Percentiles rank a stretch among this genome's conserved stretches.
phyloP scores from a whole-genome alignment of 1,140 invertebrate genomes.

The Acyrthosiphon pisum region DNA sequence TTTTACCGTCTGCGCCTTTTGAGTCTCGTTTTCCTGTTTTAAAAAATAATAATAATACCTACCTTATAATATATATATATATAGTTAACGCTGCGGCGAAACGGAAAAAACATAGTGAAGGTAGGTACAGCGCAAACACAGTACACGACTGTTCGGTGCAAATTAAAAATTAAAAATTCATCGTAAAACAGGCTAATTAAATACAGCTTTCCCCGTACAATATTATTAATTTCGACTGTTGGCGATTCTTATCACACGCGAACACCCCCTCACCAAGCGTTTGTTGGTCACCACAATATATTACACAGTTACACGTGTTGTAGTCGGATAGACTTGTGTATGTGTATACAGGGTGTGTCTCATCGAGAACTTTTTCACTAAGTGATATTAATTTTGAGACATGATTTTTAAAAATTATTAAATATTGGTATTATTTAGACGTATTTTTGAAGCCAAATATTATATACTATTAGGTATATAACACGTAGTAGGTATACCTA shows the following conservation, averaged over 20 bases:
- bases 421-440: not conserved
- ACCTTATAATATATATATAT: not conserved
- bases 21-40: not conserved
- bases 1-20: not conserved
- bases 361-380: not conserved
- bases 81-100: not conserved
- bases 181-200: slow-evolving; percentile 50
- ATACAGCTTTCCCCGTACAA: slow-evolving; percentile 40
- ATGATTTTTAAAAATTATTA: not conserved
- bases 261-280: not conserved
- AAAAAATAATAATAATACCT: not conserved
- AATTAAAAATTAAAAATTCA: slow-evolving; percentile 56
- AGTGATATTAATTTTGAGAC: too few species aligned
- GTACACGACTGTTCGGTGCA: not conserved
- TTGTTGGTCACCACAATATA: not conserved
- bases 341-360: not conserved
- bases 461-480: not conserved
- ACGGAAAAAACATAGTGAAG: not conserved
- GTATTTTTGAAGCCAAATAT: too few species aligned
- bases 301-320: not conserved
- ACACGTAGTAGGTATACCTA: too few species aligned
- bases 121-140: not conserved
- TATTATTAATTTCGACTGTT: slow-evolving; percentile 50
- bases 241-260: slow-evolving; percentile 41
- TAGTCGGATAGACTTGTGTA: not conserved